Base-by-base conservation (phyloP, 2,888 invertebrate genomes). In the Xanthorhoe designata region DNA sequence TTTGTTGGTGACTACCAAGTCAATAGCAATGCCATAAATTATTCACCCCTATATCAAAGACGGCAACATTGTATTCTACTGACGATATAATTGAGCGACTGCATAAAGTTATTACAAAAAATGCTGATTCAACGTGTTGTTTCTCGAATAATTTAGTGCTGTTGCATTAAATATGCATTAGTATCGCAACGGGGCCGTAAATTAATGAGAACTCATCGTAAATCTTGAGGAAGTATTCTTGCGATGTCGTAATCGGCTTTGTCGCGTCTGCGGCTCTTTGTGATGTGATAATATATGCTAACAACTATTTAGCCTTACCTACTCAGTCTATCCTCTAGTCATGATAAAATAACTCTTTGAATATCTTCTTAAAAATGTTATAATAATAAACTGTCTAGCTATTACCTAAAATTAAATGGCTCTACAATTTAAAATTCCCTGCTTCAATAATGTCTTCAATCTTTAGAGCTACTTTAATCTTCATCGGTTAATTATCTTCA, bases 161-260 rank as follows among this genome's bases (percentile, higher is more conserved):
- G 61, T 53, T 61, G 61, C 54, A 62, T 61, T 61, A 61, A 54
- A 62, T 62, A 61, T 61, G 55, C 55, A 61, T 61, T 50, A 61
- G 61, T 54, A 47, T 55, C 15, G 24, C 18, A 61, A 55, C 55
- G 50, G 55, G 61, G 24, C 55, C 38, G 55, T 62, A 62, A 62
- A 61, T 53, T 52, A 49, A 19, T 61, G 35, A 9, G 47, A 35
- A 54, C 53, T 61, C 35, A 15, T 54, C 45, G 47, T 53, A 54
- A 54, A 61, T 61, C 54, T 61, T 50, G n/a, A 58, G n/a, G 17
- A 42, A 51, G 24, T 51, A 59, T 59, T 50, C 59, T 24, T 59
- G 59, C 51, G 15, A 59, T 51, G 47, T 58, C 35, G 58, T 35
- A 49, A 58, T 50, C 49, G 35, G 49, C 35, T 57, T 32, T 32